These are phyloP conservation scores for Anthopleura sola DNA, from an alignment of 64 coral and sea anemone genomes.

Conservation along the genomic window DNA sequence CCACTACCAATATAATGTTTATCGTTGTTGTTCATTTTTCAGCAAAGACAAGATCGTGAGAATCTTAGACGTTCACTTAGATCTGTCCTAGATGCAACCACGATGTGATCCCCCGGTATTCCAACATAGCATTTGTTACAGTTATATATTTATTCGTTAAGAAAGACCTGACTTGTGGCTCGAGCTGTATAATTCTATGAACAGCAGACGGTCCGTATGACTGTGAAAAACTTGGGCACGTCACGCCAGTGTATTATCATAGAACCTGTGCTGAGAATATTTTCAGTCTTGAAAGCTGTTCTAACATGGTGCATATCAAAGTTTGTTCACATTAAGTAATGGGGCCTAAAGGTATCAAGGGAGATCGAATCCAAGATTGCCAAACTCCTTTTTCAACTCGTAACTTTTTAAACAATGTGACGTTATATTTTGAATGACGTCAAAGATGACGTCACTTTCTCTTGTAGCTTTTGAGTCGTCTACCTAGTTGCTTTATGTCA, in stretches of 20 bases:
- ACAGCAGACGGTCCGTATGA: background rate
- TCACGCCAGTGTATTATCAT: too few relatives aligned
- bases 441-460: background rate
- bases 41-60: conserved; percentile 15
- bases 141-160: background rate
- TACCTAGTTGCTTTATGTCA: background rate
- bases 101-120: background rate
- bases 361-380: background rate
- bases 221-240: background rate
- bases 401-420: background rate
- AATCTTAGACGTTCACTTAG: conserved; percentile 14
- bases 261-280: too few relatives aligned
- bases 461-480: background rate
- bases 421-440: background rate
- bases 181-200: background rate
- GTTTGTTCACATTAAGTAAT: background rate
- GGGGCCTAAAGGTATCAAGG: background rate
- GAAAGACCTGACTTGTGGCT: background rate
- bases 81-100: conserved; percentile 5
- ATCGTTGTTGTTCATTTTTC: background rate
- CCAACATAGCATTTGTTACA: background rate
- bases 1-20: too few relatives aligned
- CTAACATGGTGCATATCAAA: too few relatives aligned
- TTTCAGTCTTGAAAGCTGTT: too few relatives aligned
- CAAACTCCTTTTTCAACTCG: background rate